phyloP scores from a whole-genome alignment of 1,140 invertebrate species.

The Octopus bimaculoides region DNA sequence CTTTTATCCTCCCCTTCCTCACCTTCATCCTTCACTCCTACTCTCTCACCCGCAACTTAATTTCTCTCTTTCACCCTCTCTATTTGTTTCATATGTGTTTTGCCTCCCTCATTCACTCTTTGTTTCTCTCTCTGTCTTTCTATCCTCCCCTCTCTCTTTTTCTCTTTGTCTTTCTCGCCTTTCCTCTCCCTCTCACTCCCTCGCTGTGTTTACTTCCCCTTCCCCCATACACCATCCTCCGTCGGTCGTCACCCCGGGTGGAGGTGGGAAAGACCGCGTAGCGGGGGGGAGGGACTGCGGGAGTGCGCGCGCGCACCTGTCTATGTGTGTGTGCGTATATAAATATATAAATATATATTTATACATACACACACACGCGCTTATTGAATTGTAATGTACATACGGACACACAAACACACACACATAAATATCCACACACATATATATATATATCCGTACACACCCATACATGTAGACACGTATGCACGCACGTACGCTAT shows the following conservation, averaged over 20 bases:
- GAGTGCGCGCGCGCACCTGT: not conserved
- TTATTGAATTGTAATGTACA: not conserved
- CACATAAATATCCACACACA: not conserved
- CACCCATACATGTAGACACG: not conserved
- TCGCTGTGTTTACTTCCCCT: not conserved
- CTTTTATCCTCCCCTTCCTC: slow-evolving; percentile 12
- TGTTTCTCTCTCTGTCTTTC: not conserved
- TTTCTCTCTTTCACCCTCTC: slow-evolving; percentile 10
- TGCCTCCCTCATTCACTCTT: not conserved
- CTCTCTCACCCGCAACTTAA: slow-evolving; percentile 6
- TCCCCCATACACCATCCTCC: too few relatives aligned
- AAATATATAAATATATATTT: not conserved
- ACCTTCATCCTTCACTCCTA: not conserved
- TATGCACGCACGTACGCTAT: not conserved
- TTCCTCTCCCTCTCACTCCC: slow-evolving; percentile 3
- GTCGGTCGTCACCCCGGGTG: too few relatives aligned
- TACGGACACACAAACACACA: not conserved
- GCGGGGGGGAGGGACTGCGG: too few relatives aligned
- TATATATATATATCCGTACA: not conserved
- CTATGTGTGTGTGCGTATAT: not conserved
- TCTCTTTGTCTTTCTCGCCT: not conserved
- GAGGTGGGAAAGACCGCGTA: too few relatives aligned
- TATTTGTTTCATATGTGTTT: not conserved
- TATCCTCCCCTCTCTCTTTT: not conserved
- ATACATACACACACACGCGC: not conserved